Percentiles rank a stretch among this genome's conserved stretches.
Evolutionary conservation across 2,797 vertebrate species (phyloP).

Genomic region (Falco concolor): DNA sequence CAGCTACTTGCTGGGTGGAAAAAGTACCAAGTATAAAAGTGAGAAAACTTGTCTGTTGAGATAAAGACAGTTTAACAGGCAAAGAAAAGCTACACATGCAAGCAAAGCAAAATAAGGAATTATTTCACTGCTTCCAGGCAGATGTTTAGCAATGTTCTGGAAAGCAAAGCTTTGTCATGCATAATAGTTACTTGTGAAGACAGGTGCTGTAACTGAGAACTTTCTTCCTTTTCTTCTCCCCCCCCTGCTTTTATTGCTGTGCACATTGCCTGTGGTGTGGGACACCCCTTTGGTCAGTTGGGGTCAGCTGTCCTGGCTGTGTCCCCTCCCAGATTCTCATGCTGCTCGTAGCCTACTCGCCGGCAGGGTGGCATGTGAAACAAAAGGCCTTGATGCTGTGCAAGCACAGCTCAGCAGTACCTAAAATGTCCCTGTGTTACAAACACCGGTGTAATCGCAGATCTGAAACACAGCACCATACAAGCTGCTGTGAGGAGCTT

Average conservation of each 20-base stretch:
- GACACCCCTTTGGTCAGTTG: background rate
- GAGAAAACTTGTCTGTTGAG: background rate
- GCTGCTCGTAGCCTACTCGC: background rate
- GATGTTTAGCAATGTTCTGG: background rate
- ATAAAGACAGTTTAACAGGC: background rate
- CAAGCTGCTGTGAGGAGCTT: background rate
- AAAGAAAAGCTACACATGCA: background rate
- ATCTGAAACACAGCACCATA: background rate
- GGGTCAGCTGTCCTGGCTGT: background rate
- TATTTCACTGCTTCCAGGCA: background rate
- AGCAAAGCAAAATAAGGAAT: background rate
- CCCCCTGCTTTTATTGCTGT: background rate
- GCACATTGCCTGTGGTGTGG: rapidly evolving
- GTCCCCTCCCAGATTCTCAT: rapidly evolving
- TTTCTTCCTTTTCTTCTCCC: background rate
- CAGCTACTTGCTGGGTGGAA: background rate
- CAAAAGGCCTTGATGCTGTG: background rate
- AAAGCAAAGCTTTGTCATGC: background rate
- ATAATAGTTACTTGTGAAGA: background rate
- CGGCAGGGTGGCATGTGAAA: rapidly evolving
- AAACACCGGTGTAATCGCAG: background rate
- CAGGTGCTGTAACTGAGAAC: background rate
- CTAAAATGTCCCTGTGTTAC: background rate
- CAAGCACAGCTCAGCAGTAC: background rate
- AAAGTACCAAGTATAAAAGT: background rate